phyloP scores from a whole-genome alignment of 2,797 vertebrate genomes.

The Sebastiscus tertius region DNA sequence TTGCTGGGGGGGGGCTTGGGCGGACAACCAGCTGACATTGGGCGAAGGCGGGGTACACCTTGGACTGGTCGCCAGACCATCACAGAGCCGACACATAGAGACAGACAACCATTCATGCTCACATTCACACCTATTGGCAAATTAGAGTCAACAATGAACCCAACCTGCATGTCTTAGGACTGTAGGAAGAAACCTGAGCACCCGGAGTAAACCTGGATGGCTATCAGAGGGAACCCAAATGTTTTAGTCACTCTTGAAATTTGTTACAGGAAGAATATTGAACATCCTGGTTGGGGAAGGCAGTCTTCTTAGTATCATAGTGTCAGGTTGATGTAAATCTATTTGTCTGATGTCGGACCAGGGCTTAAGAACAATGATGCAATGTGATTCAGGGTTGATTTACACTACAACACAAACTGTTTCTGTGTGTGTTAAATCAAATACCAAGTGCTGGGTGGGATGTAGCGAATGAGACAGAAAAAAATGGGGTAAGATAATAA shows the following conservation, averaged over 20 bases:
- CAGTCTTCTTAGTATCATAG: neutral
- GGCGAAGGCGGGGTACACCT: too few species aligned
- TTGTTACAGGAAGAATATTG: neutral
- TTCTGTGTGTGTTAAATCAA: constrained; percentile 35
- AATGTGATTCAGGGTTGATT: neutral
- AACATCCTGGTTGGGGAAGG: neutral
- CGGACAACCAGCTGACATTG: too few species aligned
- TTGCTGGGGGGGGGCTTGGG: too few species aligned
- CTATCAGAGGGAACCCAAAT: neutral
- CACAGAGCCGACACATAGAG: too few species aligned
- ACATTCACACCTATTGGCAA: too few species aligned
- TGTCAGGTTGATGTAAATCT: neutral
- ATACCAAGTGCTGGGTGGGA: constrained; percentile 7
- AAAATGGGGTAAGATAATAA: constrained; percentile 35
- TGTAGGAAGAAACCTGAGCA: too few species aligned
- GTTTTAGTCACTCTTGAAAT: neutral
- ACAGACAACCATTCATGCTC: too few species aligned
- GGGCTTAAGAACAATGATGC: neutral
- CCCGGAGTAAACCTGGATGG: neutral
- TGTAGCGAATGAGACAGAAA: neutral
- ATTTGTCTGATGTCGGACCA: neutral
- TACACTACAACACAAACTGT: constrained; percentile 3
- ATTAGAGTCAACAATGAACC: too few species aligned
- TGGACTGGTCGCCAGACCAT: neutral
- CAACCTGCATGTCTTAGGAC: too few species aligned